Evolutionary conservation across 2,888 invertebrate genomes (phyloP).

Genomic region (Rhimphoctona megacephalus): DNA sequence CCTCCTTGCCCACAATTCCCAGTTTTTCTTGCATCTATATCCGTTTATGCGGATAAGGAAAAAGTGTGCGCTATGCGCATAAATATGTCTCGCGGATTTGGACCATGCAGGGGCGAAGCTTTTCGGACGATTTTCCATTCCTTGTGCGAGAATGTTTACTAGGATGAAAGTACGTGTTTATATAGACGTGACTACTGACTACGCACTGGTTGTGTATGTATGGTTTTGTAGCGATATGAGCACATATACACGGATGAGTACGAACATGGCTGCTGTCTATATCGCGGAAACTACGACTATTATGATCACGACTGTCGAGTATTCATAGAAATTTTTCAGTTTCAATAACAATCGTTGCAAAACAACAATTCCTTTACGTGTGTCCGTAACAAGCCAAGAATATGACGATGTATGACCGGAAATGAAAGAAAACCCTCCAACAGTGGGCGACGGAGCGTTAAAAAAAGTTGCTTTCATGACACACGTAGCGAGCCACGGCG

Average conservation of each 20-base stretch:
- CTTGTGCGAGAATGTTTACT: background rate
- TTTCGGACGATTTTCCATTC: constrained; percentile 16
- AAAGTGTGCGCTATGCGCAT: constrained; percentile 6
- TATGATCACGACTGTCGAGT: constrained; percentile 31
- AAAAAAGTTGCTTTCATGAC: constrained; percentile 66
- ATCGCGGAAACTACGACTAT: constrained; percentile 11
- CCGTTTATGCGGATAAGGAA: constrained; percentile 33
- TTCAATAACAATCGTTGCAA: constrained; percentile 17
- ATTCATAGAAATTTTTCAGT: constrained; percentile 14
- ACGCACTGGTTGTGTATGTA: background rate
- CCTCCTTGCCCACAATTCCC: background rate
- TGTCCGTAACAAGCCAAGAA: constrained; percentile 1
- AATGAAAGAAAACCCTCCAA: constrained; percentile 49
- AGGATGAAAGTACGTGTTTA: constrained; percentile 7
- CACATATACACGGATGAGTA: background rate
- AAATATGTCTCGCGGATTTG: constrained; percentile 44
- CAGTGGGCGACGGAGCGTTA: constrained; percentile 63
- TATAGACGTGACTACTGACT: constrained; percentile 40
- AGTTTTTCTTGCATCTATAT: background rate
- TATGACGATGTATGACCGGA: constrained; percentile 26
- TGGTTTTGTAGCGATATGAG: background rate
- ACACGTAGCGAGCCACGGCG: constrained; percentile 51
- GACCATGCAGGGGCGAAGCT: background rate
- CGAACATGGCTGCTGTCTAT: background rate
- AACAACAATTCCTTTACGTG: constrained; percentile 18